These are phyloP conservation scores for Exephanes ischioxanthus DNA, from an alignment of 2,888 invertebrate species.

Conservation along the genomic window DNA sequence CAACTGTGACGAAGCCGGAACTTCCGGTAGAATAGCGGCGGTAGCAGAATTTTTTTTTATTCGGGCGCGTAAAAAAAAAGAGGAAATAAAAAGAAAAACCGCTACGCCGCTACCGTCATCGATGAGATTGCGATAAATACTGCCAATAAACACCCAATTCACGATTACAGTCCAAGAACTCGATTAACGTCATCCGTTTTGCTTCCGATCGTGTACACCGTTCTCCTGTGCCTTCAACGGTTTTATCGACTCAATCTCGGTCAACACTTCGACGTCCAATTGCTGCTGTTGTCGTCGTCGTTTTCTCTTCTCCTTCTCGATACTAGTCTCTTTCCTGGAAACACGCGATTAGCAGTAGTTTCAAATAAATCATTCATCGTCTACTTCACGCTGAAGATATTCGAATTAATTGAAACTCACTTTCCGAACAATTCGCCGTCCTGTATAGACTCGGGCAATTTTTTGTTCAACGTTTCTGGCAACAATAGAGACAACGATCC, in stretches of 20 bases:
- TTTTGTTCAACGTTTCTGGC: conserved; percentile 89
- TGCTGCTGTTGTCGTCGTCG: conserved; percentile 67
- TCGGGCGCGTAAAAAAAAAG: conserved; percentile 24
- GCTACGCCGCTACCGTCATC: conserved; percentile 40
- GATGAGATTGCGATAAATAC: conserved; percentile 67
- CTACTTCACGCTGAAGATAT: neutral
- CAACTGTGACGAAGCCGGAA: neutral
- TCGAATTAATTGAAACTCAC: conserved; percentile 81
- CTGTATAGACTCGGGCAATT: conserved; percentile 89
- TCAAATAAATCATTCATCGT: neutral
- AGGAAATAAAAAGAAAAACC: neutral
- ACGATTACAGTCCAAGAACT: conserved; percentile 33
- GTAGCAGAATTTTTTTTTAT: conserved; percentile 20
- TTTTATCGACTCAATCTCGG: conserved; percentile 78
- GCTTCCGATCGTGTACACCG: conserved; percentile 79
- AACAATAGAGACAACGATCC: conserved; percentile 87
- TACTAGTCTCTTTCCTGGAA: conserved; percentile 69
- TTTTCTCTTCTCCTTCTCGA: conserved; percentile 74
- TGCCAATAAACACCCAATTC: conserved; percentile 65
- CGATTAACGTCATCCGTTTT: conserved; percentile 79
- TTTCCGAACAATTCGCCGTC: conserved; percentile 88
- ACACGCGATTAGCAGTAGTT: neutral
- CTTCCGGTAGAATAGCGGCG: conserved; percentile 15
- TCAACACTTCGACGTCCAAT: conserved; percentile 76
- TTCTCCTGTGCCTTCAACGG: conserved; percentile 79